A percentile compares a stretch with the other conserved stretches of the same genome.
Conservation (phyloP, 2,113 vertebrate species). For the Syrrhaptes paradoxus region DNA sequence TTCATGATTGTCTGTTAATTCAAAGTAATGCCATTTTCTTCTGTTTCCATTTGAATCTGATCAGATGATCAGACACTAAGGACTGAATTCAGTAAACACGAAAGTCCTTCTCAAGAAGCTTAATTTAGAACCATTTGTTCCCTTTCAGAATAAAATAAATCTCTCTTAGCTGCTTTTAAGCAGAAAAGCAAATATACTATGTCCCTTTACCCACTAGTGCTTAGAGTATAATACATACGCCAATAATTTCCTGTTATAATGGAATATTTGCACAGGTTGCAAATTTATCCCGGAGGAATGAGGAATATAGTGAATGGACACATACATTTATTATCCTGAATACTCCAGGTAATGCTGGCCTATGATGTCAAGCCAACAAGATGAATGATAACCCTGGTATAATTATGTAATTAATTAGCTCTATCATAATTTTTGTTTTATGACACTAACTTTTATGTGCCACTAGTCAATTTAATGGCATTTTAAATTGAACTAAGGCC, state of each 20-base stretch:
- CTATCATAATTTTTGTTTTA: constrained; percentile 65
- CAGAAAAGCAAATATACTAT: constrained; percentile 25
- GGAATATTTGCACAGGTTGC: constrained; percentile 23
- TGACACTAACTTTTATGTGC: constrained; percentile 51
- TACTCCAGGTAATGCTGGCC: constrained; percentile 17
- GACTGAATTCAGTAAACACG: constrained; percentile 27
- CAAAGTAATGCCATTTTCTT: constrained; percentile 20
- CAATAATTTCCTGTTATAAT: constrained; percentile 30
- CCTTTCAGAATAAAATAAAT: not conserved
- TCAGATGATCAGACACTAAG: constrained; percentile 28
- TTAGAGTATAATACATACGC: not conserved
- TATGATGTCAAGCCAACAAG: not conserved
- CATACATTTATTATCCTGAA: not conserved
- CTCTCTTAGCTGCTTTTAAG: constrained; percentile 31
- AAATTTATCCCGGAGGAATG: constrained; percentile 13
- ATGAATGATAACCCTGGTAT: constrained; percentile 8
- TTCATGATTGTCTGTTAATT: constrained; percentile 42
- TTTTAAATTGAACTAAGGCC: constrained; percentile 64
- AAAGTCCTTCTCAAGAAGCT: not conserved
- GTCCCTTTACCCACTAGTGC: not conserved
- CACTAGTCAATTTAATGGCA: constrained; percentile 56
- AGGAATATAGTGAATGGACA: constrained; percentile 26
- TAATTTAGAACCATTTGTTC: constrained; percentile 42
- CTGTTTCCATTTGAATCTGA: constrained; percentile 28
- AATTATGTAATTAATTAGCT: constrained; percentile 65